Base-by-base conservation (phyloP, 2,113 vertebrate genomes). In the Spilogale gracilis region DNA sequence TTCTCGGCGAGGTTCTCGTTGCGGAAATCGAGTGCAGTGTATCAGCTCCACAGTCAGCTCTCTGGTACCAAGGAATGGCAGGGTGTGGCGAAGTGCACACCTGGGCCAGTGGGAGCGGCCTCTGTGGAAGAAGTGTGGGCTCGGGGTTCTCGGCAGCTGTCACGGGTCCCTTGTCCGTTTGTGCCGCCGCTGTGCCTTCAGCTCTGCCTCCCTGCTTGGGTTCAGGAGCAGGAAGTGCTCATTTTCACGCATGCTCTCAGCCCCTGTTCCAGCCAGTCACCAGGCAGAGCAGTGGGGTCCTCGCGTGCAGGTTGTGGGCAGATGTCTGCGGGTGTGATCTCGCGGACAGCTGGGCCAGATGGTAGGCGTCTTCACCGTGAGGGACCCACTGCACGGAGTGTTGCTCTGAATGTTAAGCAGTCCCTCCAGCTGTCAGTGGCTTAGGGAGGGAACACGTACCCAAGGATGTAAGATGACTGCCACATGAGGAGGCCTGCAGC, bases 231-330 rank as follows among this genome's bases (percentile, higher is more conserved):
- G 58, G 52, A 20, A 3, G 16, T 6, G 27, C 10, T 30, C 9
- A 3, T 25, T 17, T 14, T n/a, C 4, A 13, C 18, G 5, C 13
- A 32, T 45, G 23, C 38, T 52, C 17, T 48, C 25, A 18, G 73
- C 32, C 61, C 45, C 38, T 8, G 3, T 6, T 14, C 20, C 52
- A 14, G 30, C 43, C n/a, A 4, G 43, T 21, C 23, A 7, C 61
- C 52, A 14, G 82, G 38, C 18, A 71, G 30, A 18, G 18, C 25
- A 5, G 2, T 6, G 21, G 65, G 6, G 1, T 8, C 16, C 48
- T 27, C 9, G 0, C 21, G 18, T 8, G 3, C 21, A 32, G 61
- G 1, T 12, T 1, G 0, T 58, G 45, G 14, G 10, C 54, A 1
- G 3, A 18, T 3, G 0, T 30, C 50, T 58, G 32, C 7, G 1